A percentile compares a stretch with the other conserved stretches of the same genome.
phyloP scores from a whole-genome alignment of 2,113 vertebrate species.

The Nestor notabilis region DNA sequence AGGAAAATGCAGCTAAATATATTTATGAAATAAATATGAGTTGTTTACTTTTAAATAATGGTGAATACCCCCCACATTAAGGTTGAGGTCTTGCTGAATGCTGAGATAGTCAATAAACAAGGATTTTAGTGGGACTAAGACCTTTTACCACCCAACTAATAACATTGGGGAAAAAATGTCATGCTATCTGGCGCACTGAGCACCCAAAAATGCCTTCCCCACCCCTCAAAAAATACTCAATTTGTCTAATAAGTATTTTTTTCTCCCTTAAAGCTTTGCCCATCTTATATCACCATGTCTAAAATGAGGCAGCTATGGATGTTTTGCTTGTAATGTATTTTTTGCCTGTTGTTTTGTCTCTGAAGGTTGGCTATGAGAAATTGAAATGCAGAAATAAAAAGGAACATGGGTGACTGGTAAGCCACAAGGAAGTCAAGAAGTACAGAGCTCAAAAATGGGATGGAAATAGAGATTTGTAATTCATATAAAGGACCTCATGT shows the following conservation, averaged over 20 bases:
- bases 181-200: neutral
- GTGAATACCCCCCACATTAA: neutral
- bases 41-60: neutral
- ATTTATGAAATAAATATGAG: slow-evolving; percentile 34
- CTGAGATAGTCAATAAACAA: neutral
- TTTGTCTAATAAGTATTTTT: neutral
- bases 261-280: neutral
- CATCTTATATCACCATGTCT: neutral
- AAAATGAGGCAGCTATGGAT: neutral
- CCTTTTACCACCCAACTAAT: neutral
- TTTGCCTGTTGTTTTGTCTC: neutral
- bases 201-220: neutral
- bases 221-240: neutral
- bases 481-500: neutral
- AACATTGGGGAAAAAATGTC: neutral
- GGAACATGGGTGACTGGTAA: neutral
- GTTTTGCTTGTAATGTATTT: rapidly evolving
- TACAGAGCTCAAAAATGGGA: neutral
- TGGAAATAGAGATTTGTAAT: neutral
- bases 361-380: neutral
- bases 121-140: neutral
- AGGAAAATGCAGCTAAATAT: slow-evolving; percentile 22
- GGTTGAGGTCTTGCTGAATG: neutral
- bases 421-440: neutral
- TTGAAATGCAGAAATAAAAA: neutral